Conservation (phyloP, 2,888 invertebrate genomes). For the Lithophane ornitopus region DNA sequence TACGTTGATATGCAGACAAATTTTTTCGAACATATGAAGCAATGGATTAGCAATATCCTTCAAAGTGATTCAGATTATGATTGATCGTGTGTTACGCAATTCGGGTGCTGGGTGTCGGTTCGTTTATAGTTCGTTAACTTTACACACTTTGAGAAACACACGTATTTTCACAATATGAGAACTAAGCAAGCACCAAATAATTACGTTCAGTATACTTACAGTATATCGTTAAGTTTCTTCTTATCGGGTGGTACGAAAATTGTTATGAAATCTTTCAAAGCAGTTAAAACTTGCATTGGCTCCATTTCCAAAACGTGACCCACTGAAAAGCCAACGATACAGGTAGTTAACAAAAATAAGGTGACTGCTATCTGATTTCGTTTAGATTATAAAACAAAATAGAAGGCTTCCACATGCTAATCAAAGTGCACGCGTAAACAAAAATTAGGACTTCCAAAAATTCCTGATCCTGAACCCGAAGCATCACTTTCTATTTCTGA, state of each 20-base stretch:
- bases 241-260: conserved; percentile 86
- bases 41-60: too few relatives aligned
- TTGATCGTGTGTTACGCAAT: too few relatives aligned
- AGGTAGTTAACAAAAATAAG: neutral
- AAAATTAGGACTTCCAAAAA: neutral
- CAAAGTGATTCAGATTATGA: too few relatives aligned
- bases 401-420: neutral
- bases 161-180: neutral
- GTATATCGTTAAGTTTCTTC: conserved; percentile 79
- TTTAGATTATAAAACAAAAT: neutral
- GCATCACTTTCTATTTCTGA: neutral
- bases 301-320: conserved; percentile 93
- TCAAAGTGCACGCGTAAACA: neutral
- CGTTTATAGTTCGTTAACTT: neutral
- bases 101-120: neutral
- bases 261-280: conserved; percentile 91
- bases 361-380: neutral
- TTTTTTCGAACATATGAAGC: too few relatives aligned
- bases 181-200: conserved; percentile 4
- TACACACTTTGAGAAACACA: neutral
- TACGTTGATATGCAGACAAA: too few relatives aligned
- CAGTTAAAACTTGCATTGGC: conserved; percentile 92
- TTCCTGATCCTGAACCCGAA: neutral
- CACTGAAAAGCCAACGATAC: conserved; percentile 72
- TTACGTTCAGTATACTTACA: conserved; percentile 75